phyloP scores from a whole-genome alignment of 1,140 invertebrate genomes.

The Eufriesea mexicana region DNA sequence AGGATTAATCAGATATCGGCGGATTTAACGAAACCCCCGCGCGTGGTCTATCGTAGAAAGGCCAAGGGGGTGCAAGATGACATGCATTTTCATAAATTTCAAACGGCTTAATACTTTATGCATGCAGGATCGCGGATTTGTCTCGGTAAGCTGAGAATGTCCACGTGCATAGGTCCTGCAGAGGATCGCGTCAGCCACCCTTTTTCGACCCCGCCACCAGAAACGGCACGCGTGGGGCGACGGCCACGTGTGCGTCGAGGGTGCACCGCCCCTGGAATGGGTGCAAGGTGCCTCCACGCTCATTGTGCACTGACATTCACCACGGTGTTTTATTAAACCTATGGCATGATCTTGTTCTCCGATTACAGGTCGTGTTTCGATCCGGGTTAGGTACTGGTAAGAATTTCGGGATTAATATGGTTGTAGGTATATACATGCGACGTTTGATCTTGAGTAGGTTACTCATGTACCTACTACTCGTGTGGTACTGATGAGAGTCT shows the following conservation, averaged over 20 bases:
- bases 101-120: conserved; percentile 82
- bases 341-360: conserved; percentile 15
- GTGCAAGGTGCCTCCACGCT: conserved; percentile 68
- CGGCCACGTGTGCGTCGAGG: conserved; percentile 64
- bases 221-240: conserved; percentile 65
- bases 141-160: conserved; percentile 82
- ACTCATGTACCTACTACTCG: too few relatives aligned
- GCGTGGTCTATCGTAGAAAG: not conserved
- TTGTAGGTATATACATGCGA: too few relatives aligned
- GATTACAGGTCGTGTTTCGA: conserved; percentile 22
- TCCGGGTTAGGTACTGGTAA: too few relatives aligned
- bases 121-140: conserved; percentile 82
- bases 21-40: not conserved
- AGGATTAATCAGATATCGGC: not conserved
- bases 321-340: conserved; percentile 65
- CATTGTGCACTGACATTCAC: conserved; percentile 68
- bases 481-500: too few relatives aligned
- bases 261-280: conserved; percentile 57
- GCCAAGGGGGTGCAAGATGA: conserved; percentile 66
- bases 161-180: conserved; percentile 77
- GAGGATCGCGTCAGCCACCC: conserved; percentile 61
- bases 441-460: too few relatives aligned
- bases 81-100: conserved; percentile 82
- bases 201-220: conserved; percentile 59
- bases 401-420: not conserved